These are phyloP conservation scores for Monochamus alternatus DNA, from an alignment of 2,888 invertebrate species.

Conservation along the genomic window DNA sequence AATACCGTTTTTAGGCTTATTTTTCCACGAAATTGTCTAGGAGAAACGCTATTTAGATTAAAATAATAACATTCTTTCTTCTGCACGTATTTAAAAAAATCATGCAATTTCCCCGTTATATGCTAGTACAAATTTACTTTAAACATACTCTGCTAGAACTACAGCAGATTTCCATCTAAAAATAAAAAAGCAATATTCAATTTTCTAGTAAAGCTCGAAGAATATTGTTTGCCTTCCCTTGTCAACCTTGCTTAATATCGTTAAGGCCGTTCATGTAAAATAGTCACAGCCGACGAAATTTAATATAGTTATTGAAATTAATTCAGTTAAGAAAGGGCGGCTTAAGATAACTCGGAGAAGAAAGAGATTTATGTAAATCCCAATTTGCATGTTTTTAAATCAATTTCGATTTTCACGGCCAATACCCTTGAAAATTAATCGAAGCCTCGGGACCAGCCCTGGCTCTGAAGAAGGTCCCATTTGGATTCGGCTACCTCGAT, in stretches of 20 bases:
- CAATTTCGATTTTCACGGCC: slow-evolving; percentile 9
- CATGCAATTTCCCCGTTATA: no score
- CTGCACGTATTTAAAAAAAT: no score
- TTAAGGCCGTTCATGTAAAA: neutral
- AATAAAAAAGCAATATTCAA: no score
- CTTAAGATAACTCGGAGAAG: neutral
- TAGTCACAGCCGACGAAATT: neutral
- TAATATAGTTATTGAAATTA: slow-evolving; percentile 6
- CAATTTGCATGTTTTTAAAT: slow-evolving; percentile 13
- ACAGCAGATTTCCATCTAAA: no score
- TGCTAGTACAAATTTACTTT: no score
- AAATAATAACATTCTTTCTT: no score
- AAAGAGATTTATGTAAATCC: slow-evolving; percentile 2
- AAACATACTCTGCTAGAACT: no score
- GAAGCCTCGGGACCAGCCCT: slow-evolving; percentile 2
- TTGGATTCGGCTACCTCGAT: slow-evolving; percentile 17
- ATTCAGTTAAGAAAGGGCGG: neutral
- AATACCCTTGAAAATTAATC: slow-evolving; percentile 4
- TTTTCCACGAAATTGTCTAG: no score
- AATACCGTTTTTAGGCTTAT: no score
- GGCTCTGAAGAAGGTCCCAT: slow-evolving; percentile 10
- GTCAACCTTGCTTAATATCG: neutral
- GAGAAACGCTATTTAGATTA: no score
- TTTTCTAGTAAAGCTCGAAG: no score
- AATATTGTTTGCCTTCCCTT: no score